Evolutionary conservation across 2,113 vertebrate species (phyloP), one percentile per base, ranked within the genome.

Genomic region (Mus pahari): DNA sequence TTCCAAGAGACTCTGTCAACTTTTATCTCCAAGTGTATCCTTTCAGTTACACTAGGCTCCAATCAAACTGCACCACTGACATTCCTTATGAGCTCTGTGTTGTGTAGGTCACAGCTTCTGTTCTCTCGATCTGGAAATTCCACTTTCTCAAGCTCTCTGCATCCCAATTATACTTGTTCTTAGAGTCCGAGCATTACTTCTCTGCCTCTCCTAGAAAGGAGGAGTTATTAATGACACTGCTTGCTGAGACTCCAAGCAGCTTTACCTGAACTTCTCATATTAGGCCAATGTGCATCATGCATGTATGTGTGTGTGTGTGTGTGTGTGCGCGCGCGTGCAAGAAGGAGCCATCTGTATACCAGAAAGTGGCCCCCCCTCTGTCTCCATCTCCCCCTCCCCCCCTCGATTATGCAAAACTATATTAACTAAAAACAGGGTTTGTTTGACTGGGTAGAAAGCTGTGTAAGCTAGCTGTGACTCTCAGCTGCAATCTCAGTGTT

Each of bases 191-290:
- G 33, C 5, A 7, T 24, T 53, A 82, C 64, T 81, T 81, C 60
- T 31, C 39, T 82, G 42, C 20, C 70, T 79, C 60, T 53, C 83
- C 70, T 11, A 33, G 53, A 42, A 71, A n/a, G n/a, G n/a, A 60
- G 45, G 19, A 53, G 22, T 82, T 77, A 68, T n/a, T 66, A 83
- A 87, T 12, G 58, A 53, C 33, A 58, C 50, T 91, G 24, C 64
- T 77, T 92, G 74, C 71, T 79, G 64, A 84, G 55, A 90, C 33
- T 45, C 55, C 55, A 91, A 92, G 74, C 45, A 70, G 90, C 73
- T 94, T 95, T 88, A 94, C 55, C 45, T 36, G 36, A 70, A 74
- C 31, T 86, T 71, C 7, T 92, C 17, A n/a, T 79, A 45, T 62
- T 28, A 60, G 71, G 42, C 24, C 10, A 77, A 39, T 42, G 12